Evolutionary conservation across 2,113 vertebrate species (phyloP), one percentile per base, ranked within the genome.

Genomic region (Prolemur simus): DNA sequence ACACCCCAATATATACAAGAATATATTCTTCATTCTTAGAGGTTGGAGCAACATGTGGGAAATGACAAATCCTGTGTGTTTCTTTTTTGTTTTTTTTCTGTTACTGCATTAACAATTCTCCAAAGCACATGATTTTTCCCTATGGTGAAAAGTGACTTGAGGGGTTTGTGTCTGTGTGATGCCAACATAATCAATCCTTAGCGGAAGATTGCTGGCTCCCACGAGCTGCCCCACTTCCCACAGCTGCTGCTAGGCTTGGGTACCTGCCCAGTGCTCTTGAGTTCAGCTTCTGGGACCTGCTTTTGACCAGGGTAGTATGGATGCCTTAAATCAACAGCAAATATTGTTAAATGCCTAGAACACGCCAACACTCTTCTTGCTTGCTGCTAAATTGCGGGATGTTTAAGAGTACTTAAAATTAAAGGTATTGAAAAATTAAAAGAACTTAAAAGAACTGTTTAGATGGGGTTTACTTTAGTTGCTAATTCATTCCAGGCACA

Each of bases 321-420:
- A 54, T 1, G 3, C 10, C 54, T 56, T 39, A 84, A 45, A 25
- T 58, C 29, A 84, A 32, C 34, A 69, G 17, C 32, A 54, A 10
- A 69, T 17, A 60, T 20, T 17, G 73, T 7, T 45, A 27, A 60
- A 32, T 74, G 23, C n/a, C 29, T 34, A 27, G 8, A 1, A 14
- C 25, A 7, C 58, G 39, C 39, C 9, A n/a, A 12, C 6, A 2
- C 39, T 69, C 14, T 63, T 25, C 23, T 39, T 73, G 34, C 11
- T 82, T 47, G 23, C 58, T n/a, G 49, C 60, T 85, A 13, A 13
- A 60, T 56, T 80, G 34, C 8, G 56, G 39, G 42, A 4, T 20
- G 25, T 54, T 82, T 42, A 68, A 73, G 74, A 56, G 39, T 93
- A 76, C 71, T 96, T 83, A 76, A 54, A 63, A 32, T 37, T 88